Base-by-base conservation (phyloP, 2,888 invertebrate genomes). In the Phragmatobia fuliginosa region DNA sequence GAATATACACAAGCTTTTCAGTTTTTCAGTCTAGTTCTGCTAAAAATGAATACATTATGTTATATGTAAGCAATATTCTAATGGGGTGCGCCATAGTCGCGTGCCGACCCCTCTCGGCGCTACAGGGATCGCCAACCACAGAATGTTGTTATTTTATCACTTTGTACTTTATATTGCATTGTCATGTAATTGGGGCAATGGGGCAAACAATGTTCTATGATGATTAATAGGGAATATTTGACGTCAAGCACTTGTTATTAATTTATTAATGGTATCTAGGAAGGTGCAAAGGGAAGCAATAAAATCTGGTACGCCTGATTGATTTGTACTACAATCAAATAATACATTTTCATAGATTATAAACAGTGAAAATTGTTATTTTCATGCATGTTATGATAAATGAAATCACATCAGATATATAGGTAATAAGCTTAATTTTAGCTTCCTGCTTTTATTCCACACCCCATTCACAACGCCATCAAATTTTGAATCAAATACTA, bases 111-210 rank as follows among this genome's bases (percentile, higher is more conserved):
- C 77, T 71, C 66, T 62, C 68, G 66, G 66, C 72, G 62, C 58
- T 16, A 21, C 84, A 85, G 85, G 75, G 76, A 73, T 81, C 58
- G 62, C 25, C 72, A 84, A 83, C 81, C 62, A 56, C 18, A 56
- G 33, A 38, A 21, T 38, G 36, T 16, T 45, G 33, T 49, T 45
- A 64, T 52, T 33, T 52, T 32, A 64, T 64, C 16, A 64, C n/a
- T 52, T 64, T 41, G 31, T 64, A 28, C 5, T 33, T 1, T 7
- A 33, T 33, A 64, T 33, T 52, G 32, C 52, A 33, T 36, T 33
- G 33, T 52, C 52, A 64, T 64, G 32, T 56, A 56, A 64, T 64
- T 64, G 64, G 52, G n/a, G 25, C 52, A 52, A 36, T 36, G 7
- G 14, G 21, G 33, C 5, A 60, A 32, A 33, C 11, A 32, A 33